phyloP scores from a whole-genome alignment of 2,113 vertebrate genomes.

The Rana temporaria region DNA sequence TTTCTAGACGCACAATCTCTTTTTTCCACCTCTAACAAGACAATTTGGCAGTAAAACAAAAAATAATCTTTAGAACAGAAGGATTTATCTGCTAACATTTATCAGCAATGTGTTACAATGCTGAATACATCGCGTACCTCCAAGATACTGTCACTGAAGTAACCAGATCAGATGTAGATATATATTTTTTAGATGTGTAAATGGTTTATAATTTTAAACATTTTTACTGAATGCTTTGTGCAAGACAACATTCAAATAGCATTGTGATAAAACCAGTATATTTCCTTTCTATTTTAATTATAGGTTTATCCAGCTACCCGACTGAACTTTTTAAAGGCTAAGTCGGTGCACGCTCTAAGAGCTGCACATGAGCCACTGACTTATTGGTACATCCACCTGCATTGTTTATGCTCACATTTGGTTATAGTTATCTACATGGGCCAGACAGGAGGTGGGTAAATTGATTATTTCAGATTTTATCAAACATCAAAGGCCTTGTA shows the following conservation, averaged over 20 bases:
- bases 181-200: slow-evolving; percentile 25
- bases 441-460: too few relatives aligned
- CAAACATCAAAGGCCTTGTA: too few relatives aligned
- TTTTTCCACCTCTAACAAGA: slow-evolving; percentile 57
- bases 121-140: slow-evolving; percentile 62
- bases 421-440: too few relatives aligned
- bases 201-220: neutral
- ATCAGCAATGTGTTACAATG: slow-evolving; percentile 61
- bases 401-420: too few relatives aligned
- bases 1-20: slow-evolving; percentile 53
- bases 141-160: slow-evolving; percentile 50
- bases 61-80: slow-evolving; percentile 57
- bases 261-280: neutral
- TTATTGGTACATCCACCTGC: too few relatives aligned
- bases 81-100: slow-evolving; percentile 61
- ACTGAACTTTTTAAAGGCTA: too few relatives aligned
- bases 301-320: too few relatives aligned
- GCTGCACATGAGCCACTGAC: too few relatives aligned
- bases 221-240: neutral
- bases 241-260: neutral
- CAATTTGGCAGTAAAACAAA: slow-evolving; percentile 62
- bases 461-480: too few relatives aligned
- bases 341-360: too few relatives aligned
- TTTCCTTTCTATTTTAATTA: too few relatives aligned
- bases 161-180: slow-evolving; percentile 34